Conservation (phyloP, 1,140 invertebrate genomes). For the Drosophila rufa region DNA sequence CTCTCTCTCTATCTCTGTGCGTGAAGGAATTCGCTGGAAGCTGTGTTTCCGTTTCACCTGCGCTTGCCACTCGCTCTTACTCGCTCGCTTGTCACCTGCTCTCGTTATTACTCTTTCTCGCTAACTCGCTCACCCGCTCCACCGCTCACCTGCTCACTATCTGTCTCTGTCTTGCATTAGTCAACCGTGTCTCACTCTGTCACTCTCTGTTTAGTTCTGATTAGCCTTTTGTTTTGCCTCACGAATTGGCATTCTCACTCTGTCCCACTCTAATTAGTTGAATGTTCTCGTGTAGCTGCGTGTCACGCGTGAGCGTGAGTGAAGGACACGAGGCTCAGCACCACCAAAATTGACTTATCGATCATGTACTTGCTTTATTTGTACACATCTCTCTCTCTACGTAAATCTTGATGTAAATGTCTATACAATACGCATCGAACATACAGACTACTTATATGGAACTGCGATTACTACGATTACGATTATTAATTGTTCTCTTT, state of each 20-base stretch:
- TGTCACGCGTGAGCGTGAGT: slow-evolving; percentile 6
- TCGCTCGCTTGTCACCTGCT: slow-evolving; percentile 17
- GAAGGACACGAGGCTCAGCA: slow-evolving; percentile 24
- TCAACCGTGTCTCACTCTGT: slow-evolving; percentile 48
- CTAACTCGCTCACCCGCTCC: slow-evolving; percentile 11
- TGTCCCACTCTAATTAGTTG: slow-evolving; percentile 54
- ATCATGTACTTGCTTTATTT: slow-evolving; percentile 39
- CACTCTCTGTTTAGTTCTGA: slow-evolving; percentile 43
- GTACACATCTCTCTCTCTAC: slow-evolving; percentile 33
- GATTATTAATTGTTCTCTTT: slow-evolving; percentile 51
- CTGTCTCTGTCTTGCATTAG: slow-evolving; percentile 34
- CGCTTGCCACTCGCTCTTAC: slow-evolving; percentile 18
- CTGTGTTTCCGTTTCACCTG: slow-evolving; percentile 1
- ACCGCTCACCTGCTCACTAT: neutral
- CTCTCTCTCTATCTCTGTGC: slow-evolving; percentile 1
- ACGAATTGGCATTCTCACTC: slow-evolving; percentile 41
- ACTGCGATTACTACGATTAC: slow-evolving; percentile 28
- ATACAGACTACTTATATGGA: slow-evolving; percentile 43
- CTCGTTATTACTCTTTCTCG: slow-evolving; percentile 19
- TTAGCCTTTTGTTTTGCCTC: slow-evolving; percentile 40
- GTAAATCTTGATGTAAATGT: slow-evolving; percentile 61
- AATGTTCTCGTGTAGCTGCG: slow-evolving; percentile 41
- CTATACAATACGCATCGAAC: slow-evolving; percentile 54
- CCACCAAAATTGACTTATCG: slow-evolving; percentile 36
- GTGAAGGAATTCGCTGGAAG: neutral